phyloP scores from a whole-genome alignment of 53 echinoderm and acorn worm genomes.

The Actinopyga echinites region DNA sequence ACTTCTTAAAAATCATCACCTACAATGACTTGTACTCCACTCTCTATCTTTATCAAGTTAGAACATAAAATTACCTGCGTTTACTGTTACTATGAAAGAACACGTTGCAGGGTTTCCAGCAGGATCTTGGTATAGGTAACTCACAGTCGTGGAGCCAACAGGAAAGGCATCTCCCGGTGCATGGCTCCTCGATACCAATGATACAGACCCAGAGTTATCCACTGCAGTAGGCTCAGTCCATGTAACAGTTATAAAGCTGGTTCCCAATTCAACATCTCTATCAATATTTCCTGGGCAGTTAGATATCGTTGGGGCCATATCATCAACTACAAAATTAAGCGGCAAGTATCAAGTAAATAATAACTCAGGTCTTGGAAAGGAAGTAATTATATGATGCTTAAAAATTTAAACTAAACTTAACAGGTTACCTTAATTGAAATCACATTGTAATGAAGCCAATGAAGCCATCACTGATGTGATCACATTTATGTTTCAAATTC shows the following conservation, averaged over 20 bases:
- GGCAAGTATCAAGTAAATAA: neutral
- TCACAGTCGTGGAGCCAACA: conserved; percentile 49
- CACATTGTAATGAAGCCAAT: no score
- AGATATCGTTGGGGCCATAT: conserved; percentile 10
- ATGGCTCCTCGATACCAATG: conserved; percentile 16
- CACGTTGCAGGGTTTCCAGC: conserved; percentile 54
- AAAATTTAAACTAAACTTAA: no score
- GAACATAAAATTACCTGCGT: conserved; percentile 44
- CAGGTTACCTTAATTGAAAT: no score
- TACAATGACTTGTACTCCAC: no score
- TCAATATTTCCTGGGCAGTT: conserved; percentile 28
- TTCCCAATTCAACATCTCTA: conserved; percentile 12
- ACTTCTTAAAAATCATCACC: no score
- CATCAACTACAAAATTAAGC: conserved; percentile 11
- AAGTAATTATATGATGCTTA: no score
- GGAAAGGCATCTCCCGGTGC: conserved; percentile 44
- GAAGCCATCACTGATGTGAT: no score
- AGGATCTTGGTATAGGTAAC: conserved; percentile 56
- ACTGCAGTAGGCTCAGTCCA: conserved; percentile 60
- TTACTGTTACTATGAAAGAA: conserved; percentile 63
- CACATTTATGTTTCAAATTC: no score
- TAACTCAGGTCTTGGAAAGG: no score
- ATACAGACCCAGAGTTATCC: conserved; percentile 57
- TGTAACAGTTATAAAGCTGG: neutral
- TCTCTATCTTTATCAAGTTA: no score